Percentiles rank a stretch among this genome's conserved stretches.
phyloP scores from a whole-genome alignment of 2,888 invertebrate genomes.

The Heteromyza rotundicornis region DNA sequence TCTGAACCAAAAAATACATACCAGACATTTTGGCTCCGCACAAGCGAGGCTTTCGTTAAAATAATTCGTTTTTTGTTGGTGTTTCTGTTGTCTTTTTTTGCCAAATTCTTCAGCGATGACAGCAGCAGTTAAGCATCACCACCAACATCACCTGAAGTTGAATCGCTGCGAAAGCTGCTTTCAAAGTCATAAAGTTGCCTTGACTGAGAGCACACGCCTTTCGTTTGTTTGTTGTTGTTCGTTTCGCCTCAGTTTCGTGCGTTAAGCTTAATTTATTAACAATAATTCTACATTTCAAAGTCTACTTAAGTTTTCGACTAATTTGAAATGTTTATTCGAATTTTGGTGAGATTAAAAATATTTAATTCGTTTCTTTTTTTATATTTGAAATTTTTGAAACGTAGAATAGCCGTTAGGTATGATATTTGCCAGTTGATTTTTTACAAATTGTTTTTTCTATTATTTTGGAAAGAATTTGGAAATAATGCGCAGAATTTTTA shows the following conservation, averaged over 20 bases:
- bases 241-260: not conserved
- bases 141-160: constrained; percentile 17
- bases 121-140: constrained; percentile 37
- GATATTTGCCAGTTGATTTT: not conserved
- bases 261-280: not conserved
- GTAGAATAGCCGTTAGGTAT: not conserved
- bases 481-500: not conserved
- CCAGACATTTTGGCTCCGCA: constrained; percentile 52
- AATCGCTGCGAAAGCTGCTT: constrained; percentile 48
- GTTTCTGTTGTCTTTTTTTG: constrained; percentile 24
- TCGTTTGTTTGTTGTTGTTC: constrained; percentile 41
- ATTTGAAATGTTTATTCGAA: not conserved
- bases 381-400: too few relatives aligned
- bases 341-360: not conserved
- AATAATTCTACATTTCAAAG: not conserved
- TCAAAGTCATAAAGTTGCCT: constrained; percentile 51
- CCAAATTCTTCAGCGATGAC: constrained; percentile 50
- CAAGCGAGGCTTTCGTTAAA: constrained; percentile 28
- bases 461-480: not conserved
- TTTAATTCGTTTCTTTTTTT: not conserved
- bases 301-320: not conserved
- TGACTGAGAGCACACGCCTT: constrained; percentile 52
- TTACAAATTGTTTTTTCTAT: too few relatives aligned
- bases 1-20: not conserved
- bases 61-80: constrained; percentile 23